These are phyloP conservation scores for Glossophaga mutica DNA, from an alignment of 2,797 vertebrate genomes.

Conservation along the genomic window DNA sequence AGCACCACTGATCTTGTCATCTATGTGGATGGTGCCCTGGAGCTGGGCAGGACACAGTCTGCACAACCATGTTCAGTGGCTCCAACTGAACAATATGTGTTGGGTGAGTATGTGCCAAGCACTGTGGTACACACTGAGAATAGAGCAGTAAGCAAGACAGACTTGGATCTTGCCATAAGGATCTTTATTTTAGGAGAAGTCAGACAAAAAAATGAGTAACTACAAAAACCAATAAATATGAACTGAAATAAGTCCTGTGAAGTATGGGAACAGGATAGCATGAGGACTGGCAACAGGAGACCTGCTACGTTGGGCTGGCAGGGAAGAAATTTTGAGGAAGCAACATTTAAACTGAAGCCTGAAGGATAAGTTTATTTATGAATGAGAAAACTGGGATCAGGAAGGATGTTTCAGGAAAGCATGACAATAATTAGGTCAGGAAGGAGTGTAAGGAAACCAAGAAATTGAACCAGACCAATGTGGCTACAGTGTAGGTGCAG, in stretches of 20 bases:
- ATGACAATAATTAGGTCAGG: neutral
- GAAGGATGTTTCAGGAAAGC: neutral
- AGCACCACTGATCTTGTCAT: neutral
- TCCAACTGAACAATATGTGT: neutral
- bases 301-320: neutral
- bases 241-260: neutral
- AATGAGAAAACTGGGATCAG: neutral
- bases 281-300: neutral
- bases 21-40: neutral
- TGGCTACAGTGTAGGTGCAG: neutral
- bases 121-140: neutral
- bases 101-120: neutral
- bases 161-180: neutral
- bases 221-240: neutral
- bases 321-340: neutral
- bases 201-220: neutral
- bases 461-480: neutral
- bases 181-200: conserved; percentile 1
- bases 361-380: neutral
- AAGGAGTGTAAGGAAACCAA: neutral
- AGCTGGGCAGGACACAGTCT: neutral
- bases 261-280: neutral
- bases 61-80: too few relatives aligned
- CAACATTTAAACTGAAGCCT: neutral
- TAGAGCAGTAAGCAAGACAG: neutral